These are phyloP conservation scores for Aradophagus sp. DNA, from an alignment of 1,140 invertebrate species.

Conservation along the genomic window DNA sequence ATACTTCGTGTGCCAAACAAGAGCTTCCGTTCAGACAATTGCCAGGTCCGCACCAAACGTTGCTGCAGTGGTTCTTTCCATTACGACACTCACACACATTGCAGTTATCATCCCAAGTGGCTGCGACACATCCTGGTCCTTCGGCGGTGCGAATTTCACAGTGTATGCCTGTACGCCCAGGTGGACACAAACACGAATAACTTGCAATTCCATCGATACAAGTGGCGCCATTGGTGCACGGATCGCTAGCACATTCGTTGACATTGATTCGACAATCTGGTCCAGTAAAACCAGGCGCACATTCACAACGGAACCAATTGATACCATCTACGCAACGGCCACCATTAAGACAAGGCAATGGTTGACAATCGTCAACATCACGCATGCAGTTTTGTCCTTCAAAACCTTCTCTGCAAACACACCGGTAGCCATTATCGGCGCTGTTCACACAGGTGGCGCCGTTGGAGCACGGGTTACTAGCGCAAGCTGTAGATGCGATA, in stretches of 20 bases:
- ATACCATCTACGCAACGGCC: conserved; percentile 86
- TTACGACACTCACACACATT: conserved; percentile 87
- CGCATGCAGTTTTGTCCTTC: conserved; percentile 79
- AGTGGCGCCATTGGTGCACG: conserved; percentile 89
- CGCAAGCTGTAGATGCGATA: conserved; percentile 83
- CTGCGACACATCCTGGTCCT: conserved; percentile 62
- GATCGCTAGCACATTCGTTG: conserved; percentile 85
- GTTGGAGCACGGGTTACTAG: conserved; percentile 82
- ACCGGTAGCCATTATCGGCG: conserved; percentile 80
- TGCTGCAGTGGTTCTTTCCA: conserved; percentile 85
- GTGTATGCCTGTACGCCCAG: conserved; percentile 81
- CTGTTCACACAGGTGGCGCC: conserved; percentile 85
- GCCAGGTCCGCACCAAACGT: conserved; percentile 88
- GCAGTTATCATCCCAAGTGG: conserved; percentile 81
- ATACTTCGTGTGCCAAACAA: conserved; percentile 78
- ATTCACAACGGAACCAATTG: conserved; percentile 86
- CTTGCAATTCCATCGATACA: conserved; percentile 86
- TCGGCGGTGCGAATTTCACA: conserved; percentile 78
- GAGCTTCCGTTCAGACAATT: conserved; percentile 81
- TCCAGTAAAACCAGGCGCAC: conserved; percentile 84
- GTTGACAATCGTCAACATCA: conserved; percentile 80
- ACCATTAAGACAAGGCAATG: conserved; percentile 83
- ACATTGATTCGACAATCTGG: conserved; percentile 84
- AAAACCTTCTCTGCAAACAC: conserved; percentile 81
- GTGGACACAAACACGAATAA: conserved; percentile 87